Evolutionary conservation across 2,888 invertebrate genomes (phyloP).

Genomic region (Quadriops clusia): DNA sequence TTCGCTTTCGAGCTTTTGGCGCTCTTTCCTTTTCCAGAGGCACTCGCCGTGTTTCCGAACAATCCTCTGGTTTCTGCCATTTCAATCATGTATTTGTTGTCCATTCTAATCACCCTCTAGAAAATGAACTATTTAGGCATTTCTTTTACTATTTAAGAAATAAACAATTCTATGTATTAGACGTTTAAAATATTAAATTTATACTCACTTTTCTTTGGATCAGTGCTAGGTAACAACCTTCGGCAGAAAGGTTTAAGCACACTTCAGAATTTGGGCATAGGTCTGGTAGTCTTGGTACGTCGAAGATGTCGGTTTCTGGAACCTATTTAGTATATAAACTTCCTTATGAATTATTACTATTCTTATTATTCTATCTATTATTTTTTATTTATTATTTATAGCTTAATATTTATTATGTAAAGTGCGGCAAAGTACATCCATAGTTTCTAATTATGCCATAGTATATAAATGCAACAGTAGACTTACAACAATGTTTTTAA

Average conservation of each 20-base stretch:
- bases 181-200: not conserved
- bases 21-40: slow-evolving; percentile 34
- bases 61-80: slow-evolving; percentile 71
- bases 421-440: no score
- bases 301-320: slow-evolving; percentile 59
- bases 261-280: slow-evolving; percentile 41
- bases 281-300: slow-evolving; percentile 47
- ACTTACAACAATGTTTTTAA: slow-evolving; percentile 19
- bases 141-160: not conserved
- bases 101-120: slow-evolving; percentile 60
- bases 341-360: no score
- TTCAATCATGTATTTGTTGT: slow-evolving; percentile 73
- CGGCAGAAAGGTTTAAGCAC: slow-evolving; percentile 37
- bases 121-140: slow-evolving; percentile 9
- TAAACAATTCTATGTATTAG: not conserved
- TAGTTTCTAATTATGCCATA: no score
- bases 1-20: slow-evolving; percentile 31
- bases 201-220: slow-evolving; percentile 50
- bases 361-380: no score
- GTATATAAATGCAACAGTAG: no score
- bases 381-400: no score
- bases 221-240: slow-evolving; percentile 56
- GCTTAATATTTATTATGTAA: no score
- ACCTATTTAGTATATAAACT: no score
- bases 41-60: slow-evolving; percentile 41